These are phyloP conservation scores for Laticauda colubrina DNA, from an alignment of 2,113 vertebrate species.

Conservation along the genomic window DNA sequence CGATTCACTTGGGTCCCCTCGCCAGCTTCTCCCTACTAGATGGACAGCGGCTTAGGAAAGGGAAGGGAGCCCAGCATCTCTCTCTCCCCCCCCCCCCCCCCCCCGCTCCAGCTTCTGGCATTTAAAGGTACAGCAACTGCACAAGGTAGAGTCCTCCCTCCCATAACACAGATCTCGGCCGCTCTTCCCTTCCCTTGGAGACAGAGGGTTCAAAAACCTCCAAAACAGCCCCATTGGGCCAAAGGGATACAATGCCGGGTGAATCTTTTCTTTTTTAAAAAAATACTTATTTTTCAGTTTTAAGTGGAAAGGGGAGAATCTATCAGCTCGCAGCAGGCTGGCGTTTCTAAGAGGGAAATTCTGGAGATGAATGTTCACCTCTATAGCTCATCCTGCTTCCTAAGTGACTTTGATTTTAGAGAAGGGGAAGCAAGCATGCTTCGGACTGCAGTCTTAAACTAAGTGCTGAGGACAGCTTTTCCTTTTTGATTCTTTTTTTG, in stretches of 20 bases:
- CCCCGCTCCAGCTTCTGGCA: constrained; percentile 52
- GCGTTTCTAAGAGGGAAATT: neutral
- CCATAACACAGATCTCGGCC: neutral
- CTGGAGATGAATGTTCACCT: neutral
- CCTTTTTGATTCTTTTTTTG: neutral
- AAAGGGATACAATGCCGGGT: neutral
- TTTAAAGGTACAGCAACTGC: constrained; percentile 74
- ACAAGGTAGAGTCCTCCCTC: neutral
- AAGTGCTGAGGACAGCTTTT: neutral
- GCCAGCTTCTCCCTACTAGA: constrained; percentile 36
- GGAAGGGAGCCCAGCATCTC: constrained; percentile 56
- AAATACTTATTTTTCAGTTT: neutral
- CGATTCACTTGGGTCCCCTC: neutral
- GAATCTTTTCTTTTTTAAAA: neutral
- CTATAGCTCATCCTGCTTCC: neutral
- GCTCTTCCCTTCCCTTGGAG: neutral
- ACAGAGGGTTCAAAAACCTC: neutral
- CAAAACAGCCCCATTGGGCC: constrained; percentile 19
- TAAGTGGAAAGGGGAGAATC: neutral
- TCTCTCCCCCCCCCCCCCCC: constrained; percentile 43
- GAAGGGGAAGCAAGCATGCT: neutral
- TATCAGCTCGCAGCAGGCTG: neutral
- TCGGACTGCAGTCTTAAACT: neutral
- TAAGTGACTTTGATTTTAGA: neutral
- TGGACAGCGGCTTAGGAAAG: constrained; percentile 66